Base-by-base conservation (phyloP, 2,888 invertebrate genomes). In the Scaptomyza parva region DNA sequence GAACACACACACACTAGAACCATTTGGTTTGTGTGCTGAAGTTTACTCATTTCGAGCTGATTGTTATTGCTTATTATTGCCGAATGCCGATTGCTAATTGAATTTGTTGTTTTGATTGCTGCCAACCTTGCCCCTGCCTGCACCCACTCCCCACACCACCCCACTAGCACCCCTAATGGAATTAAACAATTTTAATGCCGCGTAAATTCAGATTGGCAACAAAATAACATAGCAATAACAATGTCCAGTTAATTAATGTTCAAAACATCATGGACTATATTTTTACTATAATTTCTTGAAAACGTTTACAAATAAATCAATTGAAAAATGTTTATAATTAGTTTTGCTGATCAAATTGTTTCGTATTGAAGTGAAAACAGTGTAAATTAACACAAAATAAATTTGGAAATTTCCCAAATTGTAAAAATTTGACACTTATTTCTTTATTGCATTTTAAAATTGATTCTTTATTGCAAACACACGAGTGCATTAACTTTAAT, bases 11-110 rank as follows among this genome's bases (percentile, higher is more conserved):
- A 7, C 35, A 20, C 20, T 35, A 67, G 35, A 35, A 30, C 63
- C 54, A 63, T 60, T 71, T 51, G 14, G 35, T 65, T 62, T 70
- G 74, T 65, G 64, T 69, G 74, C 71, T 74, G 55, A 74, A 74
- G 66, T 82, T 73, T 70, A 59, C 55, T 45, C 75, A 69, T 76
- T 73, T 62, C 51, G 33, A 63, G 50, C 45, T 58, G 65, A 69
- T 75, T 76, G 71, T 74, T 64, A 66, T 69, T 77, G 73, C 76
- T 74, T 74, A 74, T 72, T 72, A 57, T 77, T 73, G 70, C 61
- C 54, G 45, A 76, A 55, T 75, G 74, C 60, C 79, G 69, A 82
- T 82, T 75, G 80, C 86, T 80, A 86, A 86, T 86, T 80, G 64
- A 76, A 73, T 78, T 77, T 79, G 65, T 55, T 79, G 48, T 61